Evolutionary conservation across 2,797 vertebrate genomes (phyloP).

Genomic region (Enoplosus armatus): DNA sequence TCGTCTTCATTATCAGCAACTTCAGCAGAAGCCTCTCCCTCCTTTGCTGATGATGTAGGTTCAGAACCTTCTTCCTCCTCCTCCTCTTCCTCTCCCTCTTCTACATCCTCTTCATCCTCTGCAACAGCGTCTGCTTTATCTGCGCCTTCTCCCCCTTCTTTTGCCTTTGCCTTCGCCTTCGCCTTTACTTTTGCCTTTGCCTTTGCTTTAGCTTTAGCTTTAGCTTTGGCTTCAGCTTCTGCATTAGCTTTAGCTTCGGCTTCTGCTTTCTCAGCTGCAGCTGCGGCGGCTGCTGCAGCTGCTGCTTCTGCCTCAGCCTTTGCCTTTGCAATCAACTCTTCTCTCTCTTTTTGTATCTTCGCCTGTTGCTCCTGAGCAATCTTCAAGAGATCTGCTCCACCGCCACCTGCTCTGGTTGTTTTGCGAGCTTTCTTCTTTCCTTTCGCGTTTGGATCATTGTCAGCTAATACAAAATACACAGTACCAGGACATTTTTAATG

Average conservation of each 20-base stretch:
- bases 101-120: neutral
- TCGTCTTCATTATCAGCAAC: constrained; percentile 46
- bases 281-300: neutral
- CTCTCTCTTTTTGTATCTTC: constrained; percentile 76
- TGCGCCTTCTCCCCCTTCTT: neutral
- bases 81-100: neutral
- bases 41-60: constrained; percentile 23
- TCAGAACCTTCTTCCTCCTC: neutral
- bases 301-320: constrained; percentile 57
- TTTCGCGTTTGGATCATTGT: constrained; percentile 71
- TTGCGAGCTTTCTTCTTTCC: constrained; percentile 85
- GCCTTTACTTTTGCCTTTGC: neutral
- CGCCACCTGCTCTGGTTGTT: constrained; percentile 83
- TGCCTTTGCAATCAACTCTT: constrained; percentile 66
- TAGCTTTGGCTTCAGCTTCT: too few species aligned
- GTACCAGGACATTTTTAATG: neutral
- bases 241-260: neutral
- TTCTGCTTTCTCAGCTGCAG: constrained; percentile 32
- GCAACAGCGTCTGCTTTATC: neutral
- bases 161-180: neutral
- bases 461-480: constrained; percentile 66
- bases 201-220: neutral
- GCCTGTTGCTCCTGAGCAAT: constrained; percentile 81
- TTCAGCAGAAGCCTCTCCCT: constrained; percentile 27
- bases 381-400: constrained; percentile 71